Evolutionary conservation across 2,113 vertebrate genomes (phyloP).

Genomic region (Chloroceryle aenea): DNA sequence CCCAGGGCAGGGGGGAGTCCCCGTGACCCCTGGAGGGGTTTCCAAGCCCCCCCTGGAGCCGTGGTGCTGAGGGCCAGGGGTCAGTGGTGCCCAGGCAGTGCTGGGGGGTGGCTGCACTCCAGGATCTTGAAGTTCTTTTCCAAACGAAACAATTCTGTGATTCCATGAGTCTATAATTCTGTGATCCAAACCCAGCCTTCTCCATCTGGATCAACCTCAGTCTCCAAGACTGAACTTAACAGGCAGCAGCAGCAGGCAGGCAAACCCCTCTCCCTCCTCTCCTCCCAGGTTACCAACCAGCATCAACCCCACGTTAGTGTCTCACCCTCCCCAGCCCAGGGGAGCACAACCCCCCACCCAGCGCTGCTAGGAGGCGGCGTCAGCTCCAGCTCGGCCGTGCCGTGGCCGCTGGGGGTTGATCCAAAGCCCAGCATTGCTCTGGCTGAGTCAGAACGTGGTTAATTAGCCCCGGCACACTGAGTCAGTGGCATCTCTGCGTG

Average conservation of each 20-base stretch:
- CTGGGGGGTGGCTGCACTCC: no score
- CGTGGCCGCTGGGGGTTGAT: background rate
- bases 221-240: background rate
- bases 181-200: no score
- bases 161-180: no score
- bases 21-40: no score
- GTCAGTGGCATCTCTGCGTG: constrained; percentile 1
- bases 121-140: no score
- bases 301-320: rapidly evolving
- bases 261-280: background rate
- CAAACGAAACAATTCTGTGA: no score
- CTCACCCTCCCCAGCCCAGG: background rate
- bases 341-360: background rate
- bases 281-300: background rate
- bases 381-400: background rate
- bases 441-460: constrained; percentile 20
- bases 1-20: no score
- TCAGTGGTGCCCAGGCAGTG: no score
- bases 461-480: constrained; percentile 8
- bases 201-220: background rate
- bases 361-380: background rate
- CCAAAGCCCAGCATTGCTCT: background rate
- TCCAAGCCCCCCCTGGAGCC: no score
- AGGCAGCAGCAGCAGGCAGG: background rate
- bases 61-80: no score